These are phyloP conservation scores for Condylostylus longicornis DNA, from an alignment of 1,140 invertebrate species.

Conservation along the genomic window DNA sequence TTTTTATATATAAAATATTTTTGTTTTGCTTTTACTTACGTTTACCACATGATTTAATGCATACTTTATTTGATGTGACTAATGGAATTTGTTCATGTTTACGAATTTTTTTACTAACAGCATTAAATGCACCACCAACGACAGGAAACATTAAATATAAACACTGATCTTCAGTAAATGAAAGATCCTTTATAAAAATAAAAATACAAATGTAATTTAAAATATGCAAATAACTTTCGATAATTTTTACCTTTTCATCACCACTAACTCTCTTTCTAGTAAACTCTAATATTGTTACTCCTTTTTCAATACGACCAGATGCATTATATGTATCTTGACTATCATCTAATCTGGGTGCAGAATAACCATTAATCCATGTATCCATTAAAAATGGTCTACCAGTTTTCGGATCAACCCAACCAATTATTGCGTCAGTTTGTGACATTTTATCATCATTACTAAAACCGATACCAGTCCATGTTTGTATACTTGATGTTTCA, in stretches of 20 bases:
- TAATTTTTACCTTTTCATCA: slow-evolving; percentile 44
- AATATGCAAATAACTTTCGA: not conserved
- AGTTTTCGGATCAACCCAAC: slow-evolving; percentile 69
- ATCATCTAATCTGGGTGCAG: slow-evolving; percentile 56
- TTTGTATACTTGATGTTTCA: slow-evolving; percentile 60
- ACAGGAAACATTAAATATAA: slow-evolving; percentile 79
- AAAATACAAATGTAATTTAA: slow-evolving; percentile 10
- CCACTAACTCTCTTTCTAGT: slow-evolving; percentile 59
- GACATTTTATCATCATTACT: slow-evolving; percentile 71
- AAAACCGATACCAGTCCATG: slow-evolving; percentile 91
- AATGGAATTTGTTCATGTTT: slow-evolving; percentile 65
- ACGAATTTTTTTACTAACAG: slow-evolving; percentile 69
- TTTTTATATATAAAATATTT: too few relatives aligned
- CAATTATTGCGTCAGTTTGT: slow-evolving; percentile 47
- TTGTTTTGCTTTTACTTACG: too few relatives aligned
- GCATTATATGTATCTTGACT: slow-evolving; percentile 61
- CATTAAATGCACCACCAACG: slow-evolving; percentile 66
- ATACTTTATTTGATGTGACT: slow-evolving; percentile 65
- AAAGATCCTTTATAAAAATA: slow-evolving; percentile 43
- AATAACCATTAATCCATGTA: slow-evolving; percentile 68
- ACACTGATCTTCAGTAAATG: slow-evolving; percentile 69
- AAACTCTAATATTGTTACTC: slow-evolving; percentile 65
- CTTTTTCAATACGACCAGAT: slow-evolving; percentile 54
- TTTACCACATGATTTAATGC: slow-evolving; percentile 63
- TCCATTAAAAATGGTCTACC: slow-evolving; percentile 74